Evolutionary conservation across 2,113 vertebrate genomes (phyloP).

Genomic region (Cyprinodon variegatus): DNA sequence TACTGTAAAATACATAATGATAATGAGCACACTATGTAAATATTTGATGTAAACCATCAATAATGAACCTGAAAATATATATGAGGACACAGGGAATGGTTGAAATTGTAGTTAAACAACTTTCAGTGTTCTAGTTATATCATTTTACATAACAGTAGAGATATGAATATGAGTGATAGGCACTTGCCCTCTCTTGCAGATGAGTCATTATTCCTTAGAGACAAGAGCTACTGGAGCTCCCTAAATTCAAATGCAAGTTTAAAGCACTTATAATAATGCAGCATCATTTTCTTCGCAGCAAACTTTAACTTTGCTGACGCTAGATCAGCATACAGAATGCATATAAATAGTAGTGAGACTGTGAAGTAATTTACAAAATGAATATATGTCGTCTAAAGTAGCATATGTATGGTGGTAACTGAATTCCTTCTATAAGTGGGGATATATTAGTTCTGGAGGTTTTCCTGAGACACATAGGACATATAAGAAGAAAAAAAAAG

Average conservation of each 20-base stretch:
- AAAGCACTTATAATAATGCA: conserved; percentile 15
- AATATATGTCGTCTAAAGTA: conserved; percentile 1
- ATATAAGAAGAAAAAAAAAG: conserved; percentile 22
- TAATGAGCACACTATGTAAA: too few species aligned
- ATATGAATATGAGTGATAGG: not conserved
- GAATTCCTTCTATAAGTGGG: conserved; percentile 50
- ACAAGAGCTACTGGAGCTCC: conserved; percentile 32
- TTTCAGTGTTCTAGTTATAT: not conserved
- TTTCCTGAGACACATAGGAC: conserved; percentile 38
- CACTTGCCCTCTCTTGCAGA: conserved; percentile 33
- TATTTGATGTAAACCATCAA: too few species aligned
- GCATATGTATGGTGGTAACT: not conserved
- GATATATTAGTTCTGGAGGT: conserved; percentile 57
- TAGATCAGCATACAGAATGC: conserved; percentile 21
- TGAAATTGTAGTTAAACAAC: too few species aligned
- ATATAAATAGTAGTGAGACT: conserved; percentile 50
- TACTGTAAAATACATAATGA: too few species aligned
- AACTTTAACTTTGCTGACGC: conserved; percentile 45
- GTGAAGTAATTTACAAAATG: conserved; percentile 8
- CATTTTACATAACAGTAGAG: not conserved
- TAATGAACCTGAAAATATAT: too few species aligned
- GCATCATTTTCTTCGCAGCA: conserved; percentile 41
- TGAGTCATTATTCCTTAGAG: conserved; percentile 13
- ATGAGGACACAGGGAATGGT: too few species aligned
- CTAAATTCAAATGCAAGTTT: conserved; percentile 20